These are phyloP conservation scores for Coelopa frigida DNA, from an alignment of 1,140 invertebrate species.

Conservation along the genomic window DNA sequence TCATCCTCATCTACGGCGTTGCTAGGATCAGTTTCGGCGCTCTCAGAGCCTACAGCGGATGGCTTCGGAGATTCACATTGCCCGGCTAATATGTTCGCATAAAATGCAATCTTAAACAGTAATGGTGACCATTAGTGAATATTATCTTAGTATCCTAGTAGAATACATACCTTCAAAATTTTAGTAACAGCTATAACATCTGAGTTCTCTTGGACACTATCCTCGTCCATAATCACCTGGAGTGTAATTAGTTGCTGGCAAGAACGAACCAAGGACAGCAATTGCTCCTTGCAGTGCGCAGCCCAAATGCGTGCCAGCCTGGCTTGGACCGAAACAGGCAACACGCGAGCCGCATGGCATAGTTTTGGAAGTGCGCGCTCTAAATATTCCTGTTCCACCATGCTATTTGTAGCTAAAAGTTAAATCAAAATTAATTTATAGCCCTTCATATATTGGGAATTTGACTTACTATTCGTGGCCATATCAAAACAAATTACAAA, in stretches of 20 bases:
- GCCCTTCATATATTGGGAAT: not conserved
- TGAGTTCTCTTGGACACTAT: constrained; percentile 75
- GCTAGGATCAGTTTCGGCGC: constrained; percentile 3
- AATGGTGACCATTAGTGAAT: not conserved
- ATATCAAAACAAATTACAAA: constrained; percentile 86
- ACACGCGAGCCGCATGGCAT: constrained; percentile 66
- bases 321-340: constrained; percentile 69
- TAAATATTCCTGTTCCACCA: constrained; percentile 66
- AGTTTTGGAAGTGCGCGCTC: constrained; percentile 74
- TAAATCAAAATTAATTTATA: not conserved
- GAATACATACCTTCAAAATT: constrained; percentile 61
- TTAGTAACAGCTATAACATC: constrained; percentile 73
- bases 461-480: constrained; percentile 59
- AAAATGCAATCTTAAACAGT: constrained; percentile 70
- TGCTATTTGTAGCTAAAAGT: constrained; percentile 38
- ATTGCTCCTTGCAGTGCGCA: constrained; percentile 57
- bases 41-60: constrained; percentile 16
- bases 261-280: constrained; percentile 67
- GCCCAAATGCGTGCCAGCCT: constrained; percentile 74
- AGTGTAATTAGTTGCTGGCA: constrained; percentile 84
- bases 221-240: constrained; percentile 67
- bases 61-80: constrained; percentile 45
- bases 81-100: constrained; percentile 81
- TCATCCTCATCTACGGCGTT: constrained; percentile 34
- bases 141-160: not conserved